Base-by-base conservation (phyloP, 2,888 invertebrate genomes). In the Pteria penguin region DNA sequence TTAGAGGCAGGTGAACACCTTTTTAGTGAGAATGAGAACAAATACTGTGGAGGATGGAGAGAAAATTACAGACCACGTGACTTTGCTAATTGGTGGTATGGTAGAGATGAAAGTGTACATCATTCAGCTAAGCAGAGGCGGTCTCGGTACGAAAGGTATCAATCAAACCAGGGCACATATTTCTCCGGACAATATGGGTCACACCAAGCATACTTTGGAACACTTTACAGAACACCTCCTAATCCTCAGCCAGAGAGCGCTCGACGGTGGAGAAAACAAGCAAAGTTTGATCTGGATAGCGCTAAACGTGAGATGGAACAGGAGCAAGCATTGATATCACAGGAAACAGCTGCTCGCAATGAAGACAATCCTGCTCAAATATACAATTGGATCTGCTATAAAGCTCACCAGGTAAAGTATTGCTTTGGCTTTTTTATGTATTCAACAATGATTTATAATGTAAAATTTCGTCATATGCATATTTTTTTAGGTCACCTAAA, bases 1-100 rank as follows among this genome's bases (percentile, higher is more conserved):
- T 69, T 86, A 14, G 76, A 84, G 31, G 57, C 62, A 14, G 84
- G 84, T 5, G 45, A 61, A 36, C 54, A 45, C 45, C 11, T 45
- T 45, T 45, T 32, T 26, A 31, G 32, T 33, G 32, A 5, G n/a
- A 24, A 68, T 27, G 14, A 33, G 24, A 22, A 36, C 18, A 4
- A 26, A 4, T n/a, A 27, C 1, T 27, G 32, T n/a, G 27, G 27
- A 8, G 54, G 54, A 27, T 22, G n/a, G 14, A 27, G 63, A 63
- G 31, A 24, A 33, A 27, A 26, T 4, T 63, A 32, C 36, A 0
- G 36, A 18, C 63, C 33, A 8, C 27, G 26, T 22, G 36, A 36
- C 5, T 2, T 36, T 18, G 22, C 63, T 4, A 66, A 29, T 27
- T 4, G 52, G n/a, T 66, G 11, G 8, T 45, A 45, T 18, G 45